Evolutionary conservation across 2,797 vertebrate genomes (phyloP), one percentile per base, ranked within the genome.

Genomic region (Geotrypetes seraphini): DNA sequence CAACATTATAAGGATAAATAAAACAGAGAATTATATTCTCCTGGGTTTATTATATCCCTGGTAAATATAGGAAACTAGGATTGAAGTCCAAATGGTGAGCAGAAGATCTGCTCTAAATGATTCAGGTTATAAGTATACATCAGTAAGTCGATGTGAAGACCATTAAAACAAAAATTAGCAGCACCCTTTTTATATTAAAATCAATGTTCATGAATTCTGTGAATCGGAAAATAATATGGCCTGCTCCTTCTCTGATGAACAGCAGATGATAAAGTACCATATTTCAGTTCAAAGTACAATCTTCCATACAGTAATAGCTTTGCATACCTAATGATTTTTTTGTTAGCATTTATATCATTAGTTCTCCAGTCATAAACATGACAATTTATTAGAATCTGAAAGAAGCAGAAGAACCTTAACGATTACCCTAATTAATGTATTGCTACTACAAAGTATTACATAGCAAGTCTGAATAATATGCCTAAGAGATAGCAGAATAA

Each of bases 141-240:
- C 0, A 2, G 36, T 45, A 13, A 31, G 30, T 31, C 36, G 12
- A 43, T 43, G 36, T 8, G 16, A 60, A 52, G 36, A 60, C 23
- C 11, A 7, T 40, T 36, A 33, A 25, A 39, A 62, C 38, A 53
- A 57, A 68, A 68, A 67, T 52, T 32, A 63, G 54, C 28, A 45
- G 36, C 22, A 57, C 38, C n/a, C 35, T 64, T 64, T 66, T 71
- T 32, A 61, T 43, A 51, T 26, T 56, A 51, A 67, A 69, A 66
- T 49, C 58, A 55, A 44, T 58, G 36, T 34, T 44, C 49, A 28
- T 14, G 11, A 29, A 42, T 40, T 62, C 48, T 49, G 37, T 56
- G 50, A 73, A 57, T 58, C 57, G 62, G 22, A 44, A 48, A 68
- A 57, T 28, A 61, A 29, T 47, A 47, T 0, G 27, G 33, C 33